Base-by-base conservation (phyloP, 2,113 vertebrate genomes). In the Nestor notabilis region DNA sequence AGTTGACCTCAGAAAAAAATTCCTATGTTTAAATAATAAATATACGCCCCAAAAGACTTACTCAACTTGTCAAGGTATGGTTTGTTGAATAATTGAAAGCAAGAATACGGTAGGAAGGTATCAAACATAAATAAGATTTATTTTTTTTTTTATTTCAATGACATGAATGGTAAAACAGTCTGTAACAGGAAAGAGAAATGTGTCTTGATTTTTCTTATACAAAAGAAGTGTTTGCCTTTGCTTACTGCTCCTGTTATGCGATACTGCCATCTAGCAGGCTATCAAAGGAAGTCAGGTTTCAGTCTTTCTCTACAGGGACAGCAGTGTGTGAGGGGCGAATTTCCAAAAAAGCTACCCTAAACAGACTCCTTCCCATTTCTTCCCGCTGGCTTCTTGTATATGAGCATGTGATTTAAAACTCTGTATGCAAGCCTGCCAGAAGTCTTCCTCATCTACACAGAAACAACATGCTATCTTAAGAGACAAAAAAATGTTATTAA, bases 191-290 rank as follows among this genome's bases (percentile, higher is more conserved):
- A 75, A 85, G 49, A 68, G 74, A 82, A 93, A 41, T 64, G 65
- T 21, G n/a, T 29, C 82, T 78, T 46, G n/a, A 69, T 53, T 46
- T 87, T 41, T 90, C 63, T 82, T 71, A 52, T 0, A 19, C 43
- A 53, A 46, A 46, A 43, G 3, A 33, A 79, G 10, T 1, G 9
- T 44, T 70, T 11, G 50, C 50, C 56, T 91, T 55, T 29, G 61
- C 64, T 80, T 10, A 7, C 33, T 90, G 77, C 63, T 96, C 19
- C 8, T 29, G 13, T 53, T 80, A 79, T 70, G 70, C 44, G 77
- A 89, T 7, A 37, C 83, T 83, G 89, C 87, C 85, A 88, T 63
- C 84, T 93, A 97, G 94, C 89, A 87, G 85, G 46, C 82, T 52
- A 71, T 3, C 56, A 8, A 47, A 13, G 63, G 43, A 96, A 95